Percentiles rank a stretch among this genome's conserved stretches.
phyloP scores from a whole-genome alignment of 2,888 invertebrate species.

The Stenichneumon culpator region DNA sequence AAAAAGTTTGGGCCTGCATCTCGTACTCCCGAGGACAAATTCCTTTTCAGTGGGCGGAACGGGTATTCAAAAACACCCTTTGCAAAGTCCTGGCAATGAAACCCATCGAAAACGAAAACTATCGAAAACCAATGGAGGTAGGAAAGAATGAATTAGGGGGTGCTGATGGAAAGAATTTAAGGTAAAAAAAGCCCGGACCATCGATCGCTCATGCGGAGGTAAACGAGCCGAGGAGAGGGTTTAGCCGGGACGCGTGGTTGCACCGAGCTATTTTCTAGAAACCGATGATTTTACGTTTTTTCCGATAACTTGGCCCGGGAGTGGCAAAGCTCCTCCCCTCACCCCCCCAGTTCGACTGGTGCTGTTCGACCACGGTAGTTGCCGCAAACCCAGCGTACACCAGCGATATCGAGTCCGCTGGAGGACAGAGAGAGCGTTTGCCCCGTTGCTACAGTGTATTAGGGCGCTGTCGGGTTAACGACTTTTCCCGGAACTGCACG shows the following conservation, averaged over 20 bases:
- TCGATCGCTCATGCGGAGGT: constrained; percentile 1
- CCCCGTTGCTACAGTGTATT: constrained; percentile 36
- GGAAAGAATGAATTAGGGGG: constrained; percentile 12
- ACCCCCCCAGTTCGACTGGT: constrained; percentile 38
- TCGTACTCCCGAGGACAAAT: no score
- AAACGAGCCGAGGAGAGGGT: constrained; percentile 34
- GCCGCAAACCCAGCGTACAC: constrained; percentile 35
- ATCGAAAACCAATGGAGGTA: constrained; percentile 5
- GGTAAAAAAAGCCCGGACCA: background rate
- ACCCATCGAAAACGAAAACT: background rate
- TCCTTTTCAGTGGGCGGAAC: no score
- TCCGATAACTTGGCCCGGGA: constrained; percentile 59
- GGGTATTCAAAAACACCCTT: no score
- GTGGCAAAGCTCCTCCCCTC: constrained; percentile 15
- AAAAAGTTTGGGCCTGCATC: no score
- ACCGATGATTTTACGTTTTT: constrained; percentile 67
- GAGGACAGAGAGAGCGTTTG: constrained; percentile 16
- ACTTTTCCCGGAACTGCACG: constrained; percentile 39
- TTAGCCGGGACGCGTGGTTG: constrained; percentile 42
- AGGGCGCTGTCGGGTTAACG: constrained; percentile 49
- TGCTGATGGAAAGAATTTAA: constrained; percentile 15
- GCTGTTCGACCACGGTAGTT: constrained; percentile 46
- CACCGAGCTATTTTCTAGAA: constrained; percentile 60
- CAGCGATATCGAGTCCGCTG: constrained; percentile 33
- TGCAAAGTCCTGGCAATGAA: no score